Conservation (phyloP, 1,140 invertebrate species). For the Caenorhabditis elegans region DNA sequence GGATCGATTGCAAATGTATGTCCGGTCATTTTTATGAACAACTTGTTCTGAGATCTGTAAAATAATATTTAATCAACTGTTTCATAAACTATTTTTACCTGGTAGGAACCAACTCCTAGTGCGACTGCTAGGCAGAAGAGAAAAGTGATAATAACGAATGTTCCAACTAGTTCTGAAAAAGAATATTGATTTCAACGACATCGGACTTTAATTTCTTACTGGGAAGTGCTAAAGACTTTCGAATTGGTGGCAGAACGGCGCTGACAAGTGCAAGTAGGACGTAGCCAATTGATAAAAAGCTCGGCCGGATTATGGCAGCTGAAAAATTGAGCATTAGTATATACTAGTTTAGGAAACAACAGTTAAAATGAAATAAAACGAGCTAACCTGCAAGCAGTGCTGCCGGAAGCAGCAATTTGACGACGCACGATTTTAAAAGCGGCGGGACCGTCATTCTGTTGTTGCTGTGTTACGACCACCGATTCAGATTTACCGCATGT, state of each 20-base stretch:
- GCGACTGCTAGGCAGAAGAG: background rate
- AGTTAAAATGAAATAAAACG: too few relatives aligned
- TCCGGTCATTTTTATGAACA: slow-evolving; percentile 7
- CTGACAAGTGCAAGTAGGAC: slow-evolving; percentile 54
- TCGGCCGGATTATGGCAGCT: slow-evolving; percentile 57
- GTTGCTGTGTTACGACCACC: background rate
- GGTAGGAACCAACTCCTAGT: slow-evolving; percentile 43
- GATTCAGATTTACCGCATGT: slow-evolving; percentile 13
- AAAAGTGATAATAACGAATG: slow-evolving; percentile 41
- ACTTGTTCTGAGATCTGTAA: background rate
- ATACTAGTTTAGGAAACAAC: too few relatives aligned
- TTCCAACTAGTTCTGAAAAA: slow-evolving; percentile 41
- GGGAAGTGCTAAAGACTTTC: background rate
- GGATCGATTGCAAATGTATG: background rate
- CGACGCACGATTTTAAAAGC: background rate
- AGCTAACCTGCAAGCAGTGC: background rate
- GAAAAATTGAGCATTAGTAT: slow-evolving; percentile 29
- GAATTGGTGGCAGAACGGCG: slow-evolving; percentile 51
- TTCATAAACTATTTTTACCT: background rate
- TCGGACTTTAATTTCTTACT: background rate
- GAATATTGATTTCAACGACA: background rate
- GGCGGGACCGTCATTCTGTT: slow-evolving; percentile 11
- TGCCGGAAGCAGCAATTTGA: background rate
- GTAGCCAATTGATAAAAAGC: slow-evolving; percentile 57
- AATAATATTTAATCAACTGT: background rate